A percentile compares a stretch with the other conserved stretches of the same genome.
Conservation (phyloP, 2,113 vertebrate genomes). For the rabbit (Oryctolagus cuniculus) region DNA sequence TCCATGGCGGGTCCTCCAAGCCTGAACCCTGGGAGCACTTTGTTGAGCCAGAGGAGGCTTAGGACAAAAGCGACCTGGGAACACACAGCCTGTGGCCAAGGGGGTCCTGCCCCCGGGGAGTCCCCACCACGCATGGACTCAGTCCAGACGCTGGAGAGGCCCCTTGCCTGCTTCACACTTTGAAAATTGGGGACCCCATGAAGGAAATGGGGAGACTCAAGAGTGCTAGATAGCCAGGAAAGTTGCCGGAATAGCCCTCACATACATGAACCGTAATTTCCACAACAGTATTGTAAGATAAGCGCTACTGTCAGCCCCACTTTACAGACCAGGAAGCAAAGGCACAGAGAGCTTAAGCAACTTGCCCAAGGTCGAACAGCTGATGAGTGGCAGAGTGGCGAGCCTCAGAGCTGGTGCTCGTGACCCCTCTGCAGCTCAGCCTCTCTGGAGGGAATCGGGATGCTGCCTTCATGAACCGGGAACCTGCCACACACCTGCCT, state of each 20-base stretch:
- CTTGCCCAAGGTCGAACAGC: background rate
- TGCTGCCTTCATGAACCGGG: background rate
- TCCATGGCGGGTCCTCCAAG: background rate
- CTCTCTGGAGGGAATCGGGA: background rate
- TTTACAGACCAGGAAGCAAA: constrained; percentile 40
- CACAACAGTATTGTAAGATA: background rate
- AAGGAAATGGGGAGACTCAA: background rate
- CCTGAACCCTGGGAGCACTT: background rate
- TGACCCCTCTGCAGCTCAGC: rapidly evolving
- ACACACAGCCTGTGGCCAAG: background rate
- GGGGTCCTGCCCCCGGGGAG: no score
- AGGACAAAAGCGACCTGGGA: background rate
- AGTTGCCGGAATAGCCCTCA: background rate
- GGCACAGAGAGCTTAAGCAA: constrained; percentile 6
- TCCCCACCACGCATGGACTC: background rate
- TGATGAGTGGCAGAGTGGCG: background rate
- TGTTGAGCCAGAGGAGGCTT: background rate
- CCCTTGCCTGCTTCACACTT: no score
- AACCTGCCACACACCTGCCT: background rate
- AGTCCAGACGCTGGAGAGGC: background rate
- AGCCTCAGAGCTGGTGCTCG: background rate
- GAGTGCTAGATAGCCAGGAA: background rate
- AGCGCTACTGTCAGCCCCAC: background rate
- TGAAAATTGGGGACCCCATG: background rate
- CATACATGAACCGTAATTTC: background rate